Evolutionary conservation across 2,113 vertebrate species (phyloP), one percentile per base, ranked within the genome.

Genomic region (Equus quagga): DNA sequence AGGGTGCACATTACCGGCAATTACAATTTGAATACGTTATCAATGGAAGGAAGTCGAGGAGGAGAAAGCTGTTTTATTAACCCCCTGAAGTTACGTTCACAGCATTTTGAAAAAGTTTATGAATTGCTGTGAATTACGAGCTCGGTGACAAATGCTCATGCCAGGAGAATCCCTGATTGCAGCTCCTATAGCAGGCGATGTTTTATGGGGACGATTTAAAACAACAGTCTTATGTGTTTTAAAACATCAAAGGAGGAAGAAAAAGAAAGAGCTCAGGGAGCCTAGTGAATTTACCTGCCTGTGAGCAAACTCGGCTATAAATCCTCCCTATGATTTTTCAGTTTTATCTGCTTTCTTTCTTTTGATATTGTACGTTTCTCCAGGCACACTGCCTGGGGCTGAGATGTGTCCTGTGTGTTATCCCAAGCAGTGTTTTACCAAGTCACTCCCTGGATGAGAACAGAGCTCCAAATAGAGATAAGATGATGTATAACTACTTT

Each of bases 1-100:
- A 98, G 97, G 96, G 89, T 94, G 56, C 92, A 84, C 92, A 96
- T 98, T 98, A 98, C 26, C 75, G 97, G 97, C 97, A 98, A 98
- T 98, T 99, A 98, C 97, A 94, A 95, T 98, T 98, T 98, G 98
- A 98, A 97, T 98, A 98, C 97, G 95, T 98, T 98, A 98, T 98
- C 97, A 97, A 64, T 95, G 95, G 94, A 98, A 98, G 82, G 95
- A 98, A 91, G 92, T 86, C 87, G 82, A 97, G 92, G 93, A 93
- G 84, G 94, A 94, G 97, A 98, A 98, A 98, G 96, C 96, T 97
- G 98, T 95, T 98, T 98, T 98, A 98, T 98, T 98, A 98, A 98
- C 97, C 90, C 96, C 97, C 96, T 92, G 95, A 98, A 99, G 98
- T 98, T 98, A 98, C 28, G 49, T 98, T 98, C 94, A 36, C 94